Base-by-base conservation (phyloP, 2,888 invertebrate genomes). In the Lasius platythorax region DNA sequence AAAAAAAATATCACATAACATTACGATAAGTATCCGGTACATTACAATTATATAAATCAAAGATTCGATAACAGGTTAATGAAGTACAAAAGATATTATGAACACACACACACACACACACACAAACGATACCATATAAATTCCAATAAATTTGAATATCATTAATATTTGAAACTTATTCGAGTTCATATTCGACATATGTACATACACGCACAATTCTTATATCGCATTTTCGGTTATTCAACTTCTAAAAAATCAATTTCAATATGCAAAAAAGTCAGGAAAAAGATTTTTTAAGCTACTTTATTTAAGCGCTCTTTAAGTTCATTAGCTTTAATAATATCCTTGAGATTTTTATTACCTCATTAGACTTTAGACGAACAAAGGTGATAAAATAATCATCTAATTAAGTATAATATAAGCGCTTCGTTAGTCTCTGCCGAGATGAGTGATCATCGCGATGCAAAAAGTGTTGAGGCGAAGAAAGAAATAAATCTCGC, bases 401-500 rank as follows among this genome's bases (percentile, higher is more conserved):
- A 23, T 11, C 11, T 72, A 61, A 43, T 72, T 46, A 81, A 61
- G 2, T 53, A 30, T 15, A 61, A 28, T 30, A 61, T 15, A 63
- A 18, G 15, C 6, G 8, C 1, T 63, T 72, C 46, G 18, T 72
- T 79, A 61, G 23, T 9, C 73, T 23, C 58, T 12, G 37, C 8
- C 37, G 12, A 61, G 23, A 58, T 68, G 1, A 78, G 40, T 56
- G 40, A 78, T 40, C 23, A 76, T 43, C n/a, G 5, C 12, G n/a
- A 53, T 3, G 79, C 61, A 67, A 30, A 82, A 78, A 43, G 23
- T 78, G 72, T 53, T 70, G 53, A 70, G 4, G n/a, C 30, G n/a
- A 64, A 8, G 37, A 72, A 56, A 79, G 43, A 72, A 61, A 28
- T 18, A 67, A 28, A 72, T 70, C 58, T 72, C 1, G 23, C 23